These are phyloP conservation scores for Pelecanoides urinatrix DNA, from an alignment of 2,113 vertebrate genomes.

Conservation along the genomic window DNA sequence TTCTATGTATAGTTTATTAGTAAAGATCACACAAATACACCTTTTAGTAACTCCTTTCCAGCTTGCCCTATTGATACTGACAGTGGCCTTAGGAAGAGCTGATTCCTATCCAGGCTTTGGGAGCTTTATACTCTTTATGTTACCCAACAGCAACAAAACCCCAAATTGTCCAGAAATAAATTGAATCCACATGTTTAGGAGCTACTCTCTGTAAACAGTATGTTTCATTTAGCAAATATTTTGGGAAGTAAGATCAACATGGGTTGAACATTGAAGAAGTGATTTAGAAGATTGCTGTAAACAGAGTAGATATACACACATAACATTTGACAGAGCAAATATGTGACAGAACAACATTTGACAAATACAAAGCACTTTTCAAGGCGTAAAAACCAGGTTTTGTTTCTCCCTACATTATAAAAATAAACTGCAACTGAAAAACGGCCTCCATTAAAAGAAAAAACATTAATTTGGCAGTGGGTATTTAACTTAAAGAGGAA, in stretches of 20 bases:
- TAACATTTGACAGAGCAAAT: neutral
- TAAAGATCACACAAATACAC: neutral
- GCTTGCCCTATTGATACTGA: neutral
- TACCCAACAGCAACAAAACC: neutral
- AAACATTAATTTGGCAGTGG: neutral
- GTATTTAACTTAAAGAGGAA: neutral
- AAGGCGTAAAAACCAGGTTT: neutral
- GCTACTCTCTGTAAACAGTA: neutral
- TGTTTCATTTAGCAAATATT: neutral
- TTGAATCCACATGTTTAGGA: neutral
- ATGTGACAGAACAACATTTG: neutral
- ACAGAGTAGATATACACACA: neutral
- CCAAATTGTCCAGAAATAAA: neutral
- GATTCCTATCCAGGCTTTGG: neutral
- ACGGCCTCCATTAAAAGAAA: neutral
- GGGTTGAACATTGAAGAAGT: neutral
- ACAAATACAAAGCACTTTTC: conserved; percentile 5
- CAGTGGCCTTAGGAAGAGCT: neutral
- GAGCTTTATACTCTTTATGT: neutral
- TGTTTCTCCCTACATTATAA: neutral
- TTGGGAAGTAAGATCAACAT: neutral
- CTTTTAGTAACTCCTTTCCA: neutral
- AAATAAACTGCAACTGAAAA: neutral
- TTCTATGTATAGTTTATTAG: neutral
- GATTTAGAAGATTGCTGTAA: neutral